phyloP scores from a whole-genome alignment of 2,888 invertebrate genomes.

The Caenorhabditis angaria region DNA sequence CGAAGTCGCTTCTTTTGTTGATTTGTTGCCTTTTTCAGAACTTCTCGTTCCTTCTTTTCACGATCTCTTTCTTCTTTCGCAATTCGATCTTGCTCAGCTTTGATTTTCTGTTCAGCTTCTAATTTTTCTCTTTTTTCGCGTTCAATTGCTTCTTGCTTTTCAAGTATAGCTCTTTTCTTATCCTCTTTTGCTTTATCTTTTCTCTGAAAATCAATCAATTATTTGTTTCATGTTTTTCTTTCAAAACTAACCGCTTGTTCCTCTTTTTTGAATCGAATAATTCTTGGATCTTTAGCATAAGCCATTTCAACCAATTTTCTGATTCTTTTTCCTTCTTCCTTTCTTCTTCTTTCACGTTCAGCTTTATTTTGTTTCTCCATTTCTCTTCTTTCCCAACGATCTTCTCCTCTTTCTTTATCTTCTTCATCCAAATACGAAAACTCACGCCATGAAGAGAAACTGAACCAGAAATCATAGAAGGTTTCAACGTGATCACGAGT shows the following conservation, averaged over 20 bases:
- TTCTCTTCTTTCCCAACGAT: conserved; percentile 92
- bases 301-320: conserved; percentile 90
- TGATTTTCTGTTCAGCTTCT: conserved; percentile 54
- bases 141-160: conserved; percentile 52
- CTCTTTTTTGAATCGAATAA: conserved; percentile 89
- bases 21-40: conserved; percentile 77
- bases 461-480: conserved; percentile 95
- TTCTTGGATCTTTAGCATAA: conserved; percentile 91
- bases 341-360: conserved; percentile 89
- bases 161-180: conserved; percentile 34
- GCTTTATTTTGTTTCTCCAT: conserved; percentile 97
- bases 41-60: conserved; percentile 72
- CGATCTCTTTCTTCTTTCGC: conserved; percentile 44
- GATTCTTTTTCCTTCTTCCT: conserved; percentile 93
- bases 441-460: conserved; percentile 98
- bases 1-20: conserved; percentile 85
- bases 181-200: conserved; percentile 56
- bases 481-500: conserved; percentile 86
- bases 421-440: conserved; percentile 97
- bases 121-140: conserved; percentile 53
- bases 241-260: conserved; percentile 85
- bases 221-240: no score
- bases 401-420: conserved; percentile 96
- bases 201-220: conserved; percentile 33
- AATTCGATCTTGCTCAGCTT: conserved; percentile 44